Conservation (phyloP, 2,113 vertebrate genomes). For the Dipodomys ordii region DNA sequence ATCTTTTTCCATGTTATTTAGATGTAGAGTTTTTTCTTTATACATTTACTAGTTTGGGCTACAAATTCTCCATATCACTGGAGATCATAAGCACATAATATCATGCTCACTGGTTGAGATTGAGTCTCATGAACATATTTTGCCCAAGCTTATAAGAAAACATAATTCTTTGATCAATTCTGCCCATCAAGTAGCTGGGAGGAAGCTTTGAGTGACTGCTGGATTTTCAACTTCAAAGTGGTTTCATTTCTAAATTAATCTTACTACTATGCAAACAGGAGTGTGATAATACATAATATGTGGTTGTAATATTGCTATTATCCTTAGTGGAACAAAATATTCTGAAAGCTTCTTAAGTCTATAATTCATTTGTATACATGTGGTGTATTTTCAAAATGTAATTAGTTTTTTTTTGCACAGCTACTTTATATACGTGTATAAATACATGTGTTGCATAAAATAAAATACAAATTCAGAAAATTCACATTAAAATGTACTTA, state of each 20-base stretch:
- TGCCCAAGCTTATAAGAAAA: too few species aligned
- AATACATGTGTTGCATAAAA: background rate
- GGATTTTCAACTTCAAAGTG: background rate
- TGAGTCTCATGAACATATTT: too few species aligned
- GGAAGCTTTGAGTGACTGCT: background rate
- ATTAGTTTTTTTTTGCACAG: background rate
- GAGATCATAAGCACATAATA: too few species aligned
- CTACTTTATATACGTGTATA: background rate
- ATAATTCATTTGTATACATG: background rate
- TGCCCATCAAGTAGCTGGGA: too few species aligned
- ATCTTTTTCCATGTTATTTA: too few species aligned
- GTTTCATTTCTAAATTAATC: background rate
- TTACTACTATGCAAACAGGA: background rate
- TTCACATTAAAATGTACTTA: background rate
- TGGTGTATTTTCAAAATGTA: background rate
- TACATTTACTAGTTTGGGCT: too few species aligned
- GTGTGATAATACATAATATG: background rate
- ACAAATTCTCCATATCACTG: too few species aligned
- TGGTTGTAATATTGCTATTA: background rate
- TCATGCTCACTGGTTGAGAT: too few species aligned
- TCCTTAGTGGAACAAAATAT: background rate
- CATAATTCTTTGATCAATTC: too few species aligned
- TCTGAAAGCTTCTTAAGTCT: constrained; percentile 10
- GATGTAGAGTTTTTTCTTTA: too few species aligned
- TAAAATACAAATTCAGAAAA: constrained; percentile 13